Conservation (phyloP, 1,140 invertebrate species). For the Leucophenga varia region DNA sequence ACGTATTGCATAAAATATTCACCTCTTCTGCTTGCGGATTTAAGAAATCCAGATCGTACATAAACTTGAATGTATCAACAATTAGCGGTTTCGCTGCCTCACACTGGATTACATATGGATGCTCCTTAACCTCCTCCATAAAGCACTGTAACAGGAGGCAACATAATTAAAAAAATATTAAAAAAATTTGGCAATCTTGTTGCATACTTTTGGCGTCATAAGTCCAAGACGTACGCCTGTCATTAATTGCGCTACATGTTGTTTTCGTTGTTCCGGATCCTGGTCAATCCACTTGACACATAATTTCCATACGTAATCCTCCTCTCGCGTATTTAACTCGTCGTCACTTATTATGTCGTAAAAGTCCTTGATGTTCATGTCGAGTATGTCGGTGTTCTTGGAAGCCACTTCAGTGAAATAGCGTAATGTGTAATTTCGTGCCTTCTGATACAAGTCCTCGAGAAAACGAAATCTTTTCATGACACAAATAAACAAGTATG, state of each 20-base stretch:
- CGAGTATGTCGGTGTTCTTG: conserved; percentile 71
- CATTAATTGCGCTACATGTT: conserved; percentile 73
- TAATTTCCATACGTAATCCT: conserved; percentile 62
- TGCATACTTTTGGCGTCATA: conserved; percentile 71
- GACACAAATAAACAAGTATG: too few relatives aligned
- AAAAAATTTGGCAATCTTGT: not conserved
- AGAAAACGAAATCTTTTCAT: conserved; percentile 60
- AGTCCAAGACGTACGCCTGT: conserved; percentile 79
- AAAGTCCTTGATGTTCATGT: conserved; percentile 69
- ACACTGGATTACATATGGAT: conserved; percentile 65
- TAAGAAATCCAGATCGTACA: conserved; percentile 64
- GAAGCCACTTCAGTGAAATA: conserved; percentile 72
- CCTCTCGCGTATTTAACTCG: conserved; percentile 69
- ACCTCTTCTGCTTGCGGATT: conserved; percentile 58
- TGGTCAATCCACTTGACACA: conserved; percentile 63
- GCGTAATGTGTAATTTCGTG: conserved; percentile 70
- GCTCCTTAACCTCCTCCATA: conserved; percentile 65
- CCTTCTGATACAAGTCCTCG: conserved; percentile 66
- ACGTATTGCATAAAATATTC: conserved; percentile 24
- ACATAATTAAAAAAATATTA: not conserved
- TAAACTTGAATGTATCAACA: conserved; percentile 64
- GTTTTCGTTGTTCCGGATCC: conserved; percentile 64
- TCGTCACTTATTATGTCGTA: conserved; percentile 73
- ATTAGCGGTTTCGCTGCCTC: conserved; percentile 68
- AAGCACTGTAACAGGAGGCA: conserved; percentile 56